Conservation (phyloP, 2,113 vertebrate genomes). For the Carollia perspicillata region DNA sequence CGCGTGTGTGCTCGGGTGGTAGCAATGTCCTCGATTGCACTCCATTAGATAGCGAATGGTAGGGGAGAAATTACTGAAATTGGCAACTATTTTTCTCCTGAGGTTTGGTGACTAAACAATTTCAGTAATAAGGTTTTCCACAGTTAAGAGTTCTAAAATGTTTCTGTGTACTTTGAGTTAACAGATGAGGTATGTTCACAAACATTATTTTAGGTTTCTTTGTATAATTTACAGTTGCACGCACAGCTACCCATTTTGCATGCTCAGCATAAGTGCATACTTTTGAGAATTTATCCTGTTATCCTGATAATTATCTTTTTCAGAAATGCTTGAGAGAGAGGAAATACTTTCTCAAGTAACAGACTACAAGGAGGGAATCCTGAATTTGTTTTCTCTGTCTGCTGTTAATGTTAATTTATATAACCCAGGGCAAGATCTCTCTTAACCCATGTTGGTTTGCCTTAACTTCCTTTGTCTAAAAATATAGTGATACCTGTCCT, state of each 20-base stretch:
- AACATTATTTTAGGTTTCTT: not conserved
- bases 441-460: not conserved
- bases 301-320: conserved; percentile 59
- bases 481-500: not conserved
- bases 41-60: not conserved
- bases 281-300: conserved; percentile 58
- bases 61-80: not conserved
- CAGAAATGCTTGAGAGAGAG: conserved; percentile 45
- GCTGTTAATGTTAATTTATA: conserved; percentile 47
- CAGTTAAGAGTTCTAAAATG: not conserved
- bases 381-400: conserved; percentile 42
- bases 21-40: not conserved
- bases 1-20: not conserved
- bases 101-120: not conserved
- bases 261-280: conserved; percentile 33
- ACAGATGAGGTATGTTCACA: not conserved
- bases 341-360: conserved; percentile 57
- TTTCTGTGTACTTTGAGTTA: not conserved
- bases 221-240: conserved; percentile 15
- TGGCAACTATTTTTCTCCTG: not conserved
- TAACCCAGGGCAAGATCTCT: not conserved
- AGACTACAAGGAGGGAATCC: conserved; percentile 20
- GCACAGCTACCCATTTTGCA: conserved; percentile 44
- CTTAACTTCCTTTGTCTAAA: not conserved
- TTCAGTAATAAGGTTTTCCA: not conserved